phyloP scores from a whole-genome alignment of 2,888 invertebrate genomes.

The Tyria jacobaeae region DNA sequence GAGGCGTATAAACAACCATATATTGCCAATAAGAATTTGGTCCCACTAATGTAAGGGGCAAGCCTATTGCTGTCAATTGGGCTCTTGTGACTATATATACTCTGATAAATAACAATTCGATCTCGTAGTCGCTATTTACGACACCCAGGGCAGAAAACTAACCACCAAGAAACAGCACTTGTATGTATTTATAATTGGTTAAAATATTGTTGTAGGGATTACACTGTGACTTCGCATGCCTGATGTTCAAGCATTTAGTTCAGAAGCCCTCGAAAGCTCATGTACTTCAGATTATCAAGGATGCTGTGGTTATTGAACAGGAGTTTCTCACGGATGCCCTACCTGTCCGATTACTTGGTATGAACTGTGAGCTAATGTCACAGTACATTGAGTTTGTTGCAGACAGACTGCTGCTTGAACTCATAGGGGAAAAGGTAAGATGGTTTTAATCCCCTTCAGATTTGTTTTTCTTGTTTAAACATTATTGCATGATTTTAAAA shows the following conservation, averaged over 20 bases:
- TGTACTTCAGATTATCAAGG: conserved; percentile 93
- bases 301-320: conserved; percentile 98
- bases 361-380: conserved; percentile 98
- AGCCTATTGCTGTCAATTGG: too few species aligned
- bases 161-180: too few species aligned
- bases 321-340: conserved; percentile 99
- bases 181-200: too few species aligned
- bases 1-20: too few species aligned
- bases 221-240: conserved; percentile 99
- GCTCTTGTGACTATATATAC: too few species aligned
- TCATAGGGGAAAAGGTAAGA: conserved; percentile 93
- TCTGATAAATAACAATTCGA: too few species aligned
- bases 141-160: too few species aligned
- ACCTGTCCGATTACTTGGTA: conserved; percentile 97
- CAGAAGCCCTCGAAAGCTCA: conserved; percentile 94
- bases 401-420: conserved; percentile 95
- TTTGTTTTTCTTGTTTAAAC: neutral
- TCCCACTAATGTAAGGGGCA: too few species aligned
- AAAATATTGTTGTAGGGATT: conserved; percentile 88
- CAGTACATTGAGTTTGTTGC: conserved; percentile 99
- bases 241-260: conserved; percentile 97
- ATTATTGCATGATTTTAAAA: neutral
- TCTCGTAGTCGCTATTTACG: too few species aligned
- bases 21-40: too few species aligned
- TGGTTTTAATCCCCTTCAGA: neutral